Evolutionary conservation across 2,797 vertebrate species (phyloP).

Genomic region (Cynopterus sphinx): DNA sequence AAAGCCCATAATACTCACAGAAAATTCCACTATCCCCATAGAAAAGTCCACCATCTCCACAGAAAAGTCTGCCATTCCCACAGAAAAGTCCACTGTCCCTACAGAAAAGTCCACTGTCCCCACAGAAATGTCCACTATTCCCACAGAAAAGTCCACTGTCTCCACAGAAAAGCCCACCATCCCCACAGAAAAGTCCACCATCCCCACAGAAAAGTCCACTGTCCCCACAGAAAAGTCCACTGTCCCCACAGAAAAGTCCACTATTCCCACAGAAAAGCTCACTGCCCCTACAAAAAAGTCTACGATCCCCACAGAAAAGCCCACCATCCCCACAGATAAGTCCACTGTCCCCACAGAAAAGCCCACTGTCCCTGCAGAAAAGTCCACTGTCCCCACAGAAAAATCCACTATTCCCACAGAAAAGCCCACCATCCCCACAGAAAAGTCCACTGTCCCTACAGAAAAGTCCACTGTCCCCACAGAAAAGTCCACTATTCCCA

Average conservation of each 20-base stretch:
- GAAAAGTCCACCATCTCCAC: not conserved
- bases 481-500: accelerated
- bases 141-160: not conserved
- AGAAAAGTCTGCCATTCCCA: not conserved
- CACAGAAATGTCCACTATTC: accelerated
- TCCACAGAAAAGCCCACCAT: accelerated
- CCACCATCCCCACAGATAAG: not conserved
- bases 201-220: accelerated
- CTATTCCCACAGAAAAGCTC: accelerated
- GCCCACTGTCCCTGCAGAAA: accelerated
- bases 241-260: not conserved
- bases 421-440: accelerated
- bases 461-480: not conserved
- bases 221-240: not conserved
- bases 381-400: not conserved
- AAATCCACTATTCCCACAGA: accelerated
- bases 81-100: accelerated
- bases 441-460: accelerated
- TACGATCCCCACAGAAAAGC: not conserved
- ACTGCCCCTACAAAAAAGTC: not conserved
- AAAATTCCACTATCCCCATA: accelerated
- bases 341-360: accelerated
- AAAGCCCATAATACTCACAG: too few species aligned
- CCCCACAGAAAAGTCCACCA: accelerated
- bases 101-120: accelerated